Conservation (phyloP, 1,140 invertebrate genomes). For the Papilio polytes region DNA sequence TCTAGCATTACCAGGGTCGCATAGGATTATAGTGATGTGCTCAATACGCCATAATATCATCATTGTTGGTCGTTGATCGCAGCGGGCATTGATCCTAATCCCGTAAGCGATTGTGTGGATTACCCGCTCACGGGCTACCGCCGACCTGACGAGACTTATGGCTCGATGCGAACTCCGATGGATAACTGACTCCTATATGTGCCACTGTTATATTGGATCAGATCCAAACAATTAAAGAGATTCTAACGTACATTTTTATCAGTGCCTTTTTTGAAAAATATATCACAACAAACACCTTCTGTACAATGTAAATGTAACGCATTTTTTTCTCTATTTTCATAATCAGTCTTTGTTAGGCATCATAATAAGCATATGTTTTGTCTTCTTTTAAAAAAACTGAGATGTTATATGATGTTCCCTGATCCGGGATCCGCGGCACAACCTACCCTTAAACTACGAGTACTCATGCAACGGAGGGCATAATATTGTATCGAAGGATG, state of each 20-base stretch:
- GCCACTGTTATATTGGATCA: background rate
- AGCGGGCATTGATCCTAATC: slow-evolving; percentile 18
- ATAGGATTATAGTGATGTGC: background rate
- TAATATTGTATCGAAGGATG: too few relatives aligned
- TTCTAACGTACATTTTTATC: background rate
- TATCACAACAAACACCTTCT: too few relatives aligned
- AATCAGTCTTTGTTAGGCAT: too few relatives aligned
- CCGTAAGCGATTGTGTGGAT: slow-evolving; percentile 14
- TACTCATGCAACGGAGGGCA: too few relatives aligned
- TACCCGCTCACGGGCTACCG: slow-evolving; percentile 3
- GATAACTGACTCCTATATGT: background rate
- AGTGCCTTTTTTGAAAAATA: background rate
- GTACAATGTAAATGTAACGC: background rate
- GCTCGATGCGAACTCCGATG: slow-evolving; percentile 2
- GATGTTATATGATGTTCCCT: too few relatives aligned
- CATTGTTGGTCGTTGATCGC: background rate
- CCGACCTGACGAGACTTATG: slow-evolving; percentile 20
- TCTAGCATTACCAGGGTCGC: background rate
- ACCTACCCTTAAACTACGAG: too few relatives aligned
- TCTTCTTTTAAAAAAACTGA: too few relatives aligned
- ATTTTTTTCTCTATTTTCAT: background rate
- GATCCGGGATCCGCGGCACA: too few relatives aligned
- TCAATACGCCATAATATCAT: slow-evolving; percentile 2
- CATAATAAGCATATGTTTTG: too few relatives aligned
- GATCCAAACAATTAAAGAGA: slow-evolving; percentile 3